These are phyloP conservation scores for Hippopotamyrus pictus DNA, from an alignment of 2,797 vertebrate genomes.

Conservation along the genomic window DNA sequence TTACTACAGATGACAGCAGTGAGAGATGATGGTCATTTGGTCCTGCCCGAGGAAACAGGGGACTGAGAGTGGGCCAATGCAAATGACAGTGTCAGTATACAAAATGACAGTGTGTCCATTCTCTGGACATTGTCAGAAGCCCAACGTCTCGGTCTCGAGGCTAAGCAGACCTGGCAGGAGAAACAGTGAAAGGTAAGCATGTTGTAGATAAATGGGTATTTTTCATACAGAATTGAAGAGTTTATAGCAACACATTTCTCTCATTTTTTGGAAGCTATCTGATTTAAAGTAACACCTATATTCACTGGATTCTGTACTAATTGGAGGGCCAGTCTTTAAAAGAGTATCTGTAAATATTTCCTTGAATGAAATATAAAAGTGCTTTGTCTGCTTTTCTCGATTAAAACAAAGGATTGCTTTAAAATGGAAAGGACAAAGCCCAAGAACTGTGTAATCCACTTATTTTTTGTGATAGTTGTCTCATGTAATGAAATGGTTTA, in stretches of 20 bases:
- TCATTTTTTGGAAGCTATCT: not conserved
- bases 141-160: not conserved
- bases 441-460: not conserved
- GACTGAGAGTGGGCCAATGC: not conserved
- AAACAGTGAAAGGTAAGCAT: not conserved
- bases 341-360: not conserved
- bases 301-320: not conserved
- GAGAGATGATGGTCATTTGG: not conserved
- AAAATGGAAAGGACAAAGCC: not conserved
- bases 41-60: not conserved
- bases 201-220: not conserved
- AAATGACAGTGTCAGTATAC: not conserved
- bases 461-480: not conserved
- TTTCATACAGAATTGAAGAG: not conserved
- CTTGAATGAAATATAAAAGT: conserved; percentile 1
- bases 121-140: not conserved
- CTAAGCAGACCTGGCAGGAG: not conserved
- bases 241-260: not conserved
- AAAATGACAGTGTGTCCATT: not conserved
- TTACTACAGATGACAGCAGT: not conserved
- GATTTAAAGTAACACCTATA: not conserved
- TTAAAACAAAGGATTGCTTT: not conserved
- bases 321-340: not conserved
- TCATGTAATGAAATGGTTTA: not conserved
- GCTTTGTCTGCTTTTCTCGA: not conserved